These are phyloP conservation scores for Agelastica alni DNA, from an alignment of 2,888 invertebrate species.

Conservation along the genomic window DNA sequence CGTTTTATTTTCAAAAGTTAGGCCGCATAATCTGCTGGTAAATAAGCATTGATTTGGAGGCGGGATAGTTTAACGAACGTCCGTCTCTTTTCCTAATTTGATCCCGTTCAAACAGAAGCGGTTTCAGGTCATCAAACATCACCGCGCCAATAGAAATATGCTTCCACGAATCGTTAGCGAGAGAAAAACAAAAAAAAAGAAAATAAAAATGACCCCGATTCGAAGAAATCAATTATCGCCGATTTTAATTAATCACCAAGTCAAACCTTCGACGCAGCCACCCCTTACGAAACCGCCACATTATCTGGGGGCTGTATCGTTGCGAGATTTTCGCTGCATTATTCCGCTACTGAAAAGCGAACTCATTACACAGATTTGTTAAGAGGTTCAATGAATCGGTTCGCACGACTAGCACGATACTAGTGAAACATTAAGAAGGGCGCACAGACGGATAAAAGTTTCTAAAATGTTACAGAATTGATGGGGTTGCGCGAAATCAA, in stretches of 20 bases:
- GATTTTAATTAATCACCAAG: not conserved
- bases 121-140: too few relatives aligned
- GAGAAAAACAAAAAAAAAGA: too few relatives aligned
- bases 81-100: too few relatives aligned
- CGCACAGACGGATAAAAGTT: not conserved
- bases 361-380: constrained; percentile 48
- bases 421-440: constrained; percentile 2
- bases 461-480: not conserved
- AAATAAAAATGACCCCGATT: too few relatives aligned
- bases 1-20: too few relatives aligned
- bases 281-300: constrained; percentile 49
- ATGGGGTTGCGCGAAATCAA: not conserved
- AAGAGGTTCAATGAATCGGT: constrained; percentile 48
- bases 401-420: constrained; percentile 13
- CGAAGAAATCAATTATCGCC: not conserved
- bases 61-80: too few relatives aligned
- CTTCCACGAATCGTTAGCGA: too few relatives aligned
- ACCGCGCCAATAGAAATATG: too few relatives aligned
- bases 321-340: constrained; percentile 52
- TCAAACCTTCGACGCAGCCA: not conserved
- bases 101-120: too few relatives aligned
- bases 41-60: too few relatives aligned
- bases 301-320: constrained; percentile 52
- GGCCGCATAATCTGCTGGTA: too few relatives aligned
- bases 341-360: constrained; percentile 43